Percentiles rank a stretch among this genome's conserved stretches.
Evolutionary conservation across 2,888 invertebrate genomes (phyloP).

Genomic region (Cremastobaeus sp.): DNA sequence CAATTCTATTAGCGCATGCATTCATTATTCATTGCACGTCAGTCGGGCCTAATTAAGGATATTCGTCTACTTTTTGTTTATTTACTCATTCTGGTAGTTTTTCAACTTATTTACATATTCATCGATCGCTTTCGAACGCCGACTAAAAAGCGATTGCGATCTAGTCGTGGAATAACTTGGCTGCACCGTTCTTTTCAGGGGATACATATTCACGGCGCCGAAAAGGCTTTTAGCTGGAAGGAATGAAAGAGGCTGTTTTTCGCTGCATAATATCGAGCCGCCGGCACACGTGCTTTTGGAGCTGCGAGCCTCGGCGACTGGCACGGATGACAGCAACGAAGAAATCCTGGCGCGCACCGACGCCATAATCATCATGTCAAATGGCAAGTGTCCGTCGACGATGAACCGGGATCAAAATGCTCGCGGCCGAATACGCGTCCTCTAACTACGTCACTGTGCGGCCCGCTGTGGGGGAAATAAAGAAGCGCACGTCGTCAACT

Average conservation of each 20-base stretch:
- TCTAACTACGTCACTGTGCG: neutral
- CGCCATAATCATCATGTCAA: slow-evolving; percentile 59
- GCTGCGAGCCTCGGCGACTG: slow-evolving; percentile 64
- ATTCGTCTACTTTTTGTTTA: too few relatives aligned
- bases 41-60: too few relatives aligned
- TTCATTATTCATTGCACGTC: too few relatives aligned
- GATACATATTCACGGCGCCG: slow-evolving; percentile 74
- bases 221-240: slow-evolving; percentile 73
- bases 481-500: slow-evolving; percentile 17
- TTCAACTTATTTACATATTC: too few relatives aligned
- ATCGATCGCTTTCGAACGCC: too few relatives aligned
- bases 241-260: slow-evolving; percentile 72
- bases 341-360: slow-evolving; percentile 68
- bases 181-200: slow-evolving; percentile 68
- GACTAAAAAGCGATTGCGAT: too few relatives aligned
- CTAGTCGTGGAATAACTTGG: too few relatives aligned
- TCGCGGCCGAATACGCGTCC: neutral
- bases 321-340: slow-evolving; percentile 62
- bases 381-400: slow-evolving; percentile 68
- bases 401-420: too few relatives aligned
- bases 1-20: too few relatives aligned
- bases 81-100: too few relatives aligned
- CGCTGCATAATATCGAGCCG: slow-evolving; percentile 74
- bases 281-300: slow-evolving; percentile 72
- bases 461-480: neutral